phyloP scores from a whole-genome alignment of 1,140 invertebrate species.

The Rhysida immarginata region DNA sequence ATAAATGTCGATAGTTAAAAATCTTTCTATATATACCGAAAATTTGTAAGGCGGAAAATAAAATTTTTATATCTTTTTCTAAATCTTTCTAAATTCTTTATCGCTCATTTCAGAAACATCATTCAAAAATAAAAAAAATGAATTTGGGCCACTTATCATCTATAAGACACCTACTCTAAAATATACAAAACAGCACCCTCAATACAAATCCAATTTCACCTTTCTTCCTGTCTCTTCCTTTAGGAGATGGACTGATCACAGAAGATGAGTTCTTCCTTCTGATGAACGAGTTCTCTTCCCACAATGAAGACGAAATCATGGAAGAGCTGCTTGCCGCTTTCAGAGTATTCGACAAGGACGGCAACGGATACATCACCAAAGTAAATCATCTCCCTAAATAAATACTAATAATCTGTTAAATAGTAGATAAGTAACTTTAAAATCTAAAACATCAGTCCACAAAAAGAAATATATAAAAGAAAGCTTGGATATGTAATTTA shows the following conservation, averaged over 20 bases:
- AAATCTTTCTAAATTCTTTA: too few relatives aligned
- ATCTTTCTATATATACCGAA: too few relatives aligned
- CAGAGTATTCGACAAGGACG: conserved; percentile 57
- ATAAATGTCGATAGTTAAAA: too few relatives aligned
- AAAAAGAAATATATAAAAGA: conserved; percentile 2
- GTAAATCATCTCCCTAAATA: conserved; percentile 19
- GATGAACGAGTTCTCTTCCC: conserved; percentile 14
- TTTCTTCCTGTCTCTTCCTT: conserved; percentile 8
- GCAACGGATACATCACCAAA: conserved; percentile 54
- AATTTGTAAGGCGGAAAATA: too few relatives aligned
- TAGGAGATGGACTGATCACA: conserved; percentile 18
- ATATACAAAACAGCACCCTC: too few relatives aligned
- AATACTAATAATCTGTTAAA: neutral
- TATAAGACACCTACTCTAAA: too few relatives aligned
- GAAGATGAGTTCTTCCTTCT: conserved; percentile 21
- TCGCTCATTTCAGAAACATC: too few relatives aligned
- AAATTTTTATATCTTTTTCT: too few relatives aligned
- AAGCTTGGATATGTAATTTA: neutral
- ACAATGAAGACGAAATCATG: conserved; percentile 19
- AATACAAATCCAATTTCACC: too few relatives aligned
- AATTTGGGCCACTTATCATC: too few relatives aligned
- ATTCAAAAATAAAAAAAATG: too few relatives aligned
- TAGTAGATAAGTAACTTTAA: neutral
- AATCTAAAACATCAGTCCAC: neutral
- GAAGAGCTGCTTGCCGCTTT: conserved; percentile 56